Evolutionary conservation across 2,797 vertebrate genomes (phyloP).

Genomic region (Hemibagrus guttatus): DNA sequence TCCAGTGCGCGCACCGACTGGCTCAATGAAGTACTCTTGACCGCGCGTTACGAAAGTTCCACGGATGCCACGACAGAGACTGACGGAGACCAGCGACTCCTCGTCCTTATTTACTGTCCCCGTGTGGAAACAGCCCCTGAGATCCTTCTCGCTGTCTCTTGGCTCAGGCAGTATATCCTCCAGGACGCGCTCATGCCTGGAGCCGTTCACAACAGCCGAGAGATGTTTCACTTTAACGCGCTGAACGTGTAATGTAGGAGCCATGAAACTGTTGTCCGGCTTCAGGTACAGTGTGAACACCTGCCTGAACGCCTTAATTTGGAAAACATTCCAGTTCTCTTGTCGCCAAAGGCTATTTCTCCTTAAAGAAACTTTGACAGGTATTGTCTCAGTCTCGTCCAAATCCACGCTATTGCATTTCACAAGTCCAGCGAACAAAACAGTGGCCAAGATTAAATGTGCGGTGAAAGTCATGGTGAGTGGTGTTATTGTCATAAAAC

Average conservation of each 20-base stretch:
- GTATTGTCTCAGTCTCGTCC: constrained; percentile 74
- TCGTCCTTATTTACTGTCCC: constrained; percentile 79
- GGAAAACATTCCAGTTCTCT: constrained; percentile 72
- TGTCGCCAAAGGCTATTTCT: constrained; percentile 65
- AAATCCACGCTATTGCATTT: constrained; percentile 65
- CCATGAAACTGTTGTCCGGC: constrained; percentile 85
- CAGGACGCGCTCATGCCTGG: constrained; percentile 38
- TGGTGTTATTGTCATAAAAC: background rate
- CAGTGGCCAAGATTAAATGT: constrained; percentile 57
- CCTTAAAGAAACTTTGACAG: constrained; percentile 67
- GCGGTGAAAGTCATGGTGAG: constrained; percentile 51
- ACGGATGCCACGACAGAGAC: constrained; percentile 83
- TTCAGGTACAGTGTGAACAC: constrained; percentile 78
- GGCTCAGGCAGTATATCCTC: constrained; percentile 51
- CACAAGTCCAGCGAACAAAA: constrained; percentile 62
- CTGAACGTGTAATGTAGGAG: constrained; percentile 80
- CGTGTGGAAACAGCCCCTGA: constrained; percentile 84
- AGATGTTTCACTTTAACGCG: constrained; percentile 68
- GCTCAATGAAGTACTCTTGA: constrained; percentile 83
- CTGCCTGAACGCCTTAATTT: constrained; percentile 79
- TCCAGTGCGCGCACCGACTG: constrained; percentile 61
- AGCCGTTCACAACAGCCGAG: constrained; percentile 53
- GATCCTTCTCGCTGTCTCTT: constrained; percentile 54
- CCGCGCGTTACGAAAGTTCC: constrained; percentile 85
- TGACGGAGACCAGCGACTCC: constrained; percentile 84